Evolutionary conservation across 1,140 invertebrate species (phyloP), one percentile per base, ranked within the genome.

Genomic region (Solenopsis invicta): DNA sequence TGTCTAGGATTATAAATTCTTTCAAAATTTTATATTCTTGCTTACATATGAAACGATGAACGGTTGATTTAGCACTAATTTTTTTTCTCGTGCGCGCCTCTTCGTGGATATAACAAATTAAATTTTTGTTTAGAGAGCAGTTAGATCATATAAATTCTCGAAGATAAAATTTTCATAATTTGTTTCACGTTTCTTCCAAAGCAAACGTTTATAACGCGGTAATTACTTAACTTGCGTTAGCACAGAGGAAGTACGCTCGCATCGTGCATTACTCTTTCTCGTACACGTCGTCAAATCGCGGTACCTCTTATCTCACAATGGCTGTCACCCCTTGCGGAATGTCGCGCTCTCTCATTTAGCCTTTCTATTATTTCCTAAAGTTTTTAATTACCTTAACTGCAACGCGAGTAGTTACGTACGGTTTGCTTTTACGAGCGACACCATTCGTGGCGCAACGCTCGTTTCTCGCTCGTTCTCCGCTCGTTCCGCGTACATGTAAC

Each of bases 381-480:
- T 67, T 78, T 89, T 89, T 80, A 88, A 89, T 86, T 86, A 89
- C 72, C 50, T 48, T 59, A 78, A 88, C 45, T 75, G 41, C 21
- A 37, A 62, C 34, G 81, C 50, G 48, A 52, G 50, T 50, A 45
- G 50, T 71, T 71, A 41, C 45, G 21, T 59, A 59, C 41, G 29
- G 78, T 54, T 52, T 34, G 48, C 37, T 77, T 85, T 89, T 88
- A 89, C 88, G 86, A 85, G 78, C 67, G 86, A 18, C 56, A 45
- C 12, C 62, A 71, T 62, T 62, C 29, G 29, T 8, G 34, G 62
- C 34, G 9, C 24, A 69, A 75, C 24, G 37, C 24, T 87, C 62
- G 52, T 66, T 72, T 62, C 61, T 34, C 34, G 16, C 74, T 24
- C 24, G 64, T 62, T 66, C 64, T 37, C 16, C 76, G 24, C 74